Evolutionary conservation across 2,888 invertebrate genomes (phyloP).

Genomic region (Dioctria rufipes): DNA sequence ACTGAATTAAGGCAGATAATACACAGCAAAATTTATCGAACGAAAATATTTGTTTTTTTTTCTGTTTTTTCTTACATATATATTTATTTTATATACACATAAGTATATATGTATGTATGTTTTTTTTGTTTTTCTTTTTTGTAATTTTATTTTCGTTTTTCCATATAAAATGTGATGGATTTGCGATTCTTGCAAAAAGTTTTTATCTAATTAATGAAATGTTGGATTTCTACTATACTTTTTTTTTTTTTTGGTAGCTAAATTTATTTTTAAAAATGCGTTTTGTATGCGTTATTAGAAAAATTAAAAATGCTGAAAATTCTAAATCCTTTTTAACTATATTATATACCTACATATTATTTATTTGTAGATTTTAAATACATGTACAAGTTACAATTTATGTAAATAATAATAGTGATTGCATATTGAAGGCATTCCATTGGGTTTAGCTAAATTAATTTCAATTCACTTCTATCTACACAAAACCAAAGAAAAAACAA

Average conservation of each 20-base stretch:
- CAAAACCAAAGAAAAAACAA: background rate
- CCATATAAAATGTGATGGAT: conserved; percentile 22
- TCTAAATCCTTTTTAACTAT: background rate
- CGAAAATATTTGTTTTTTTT: conserved; percentile 23
- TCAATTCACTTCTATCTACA: conserved; percentile 6
- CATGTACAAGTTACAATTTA: conserved; percentile 14
- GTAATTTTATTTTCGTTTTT: conserved; percentile 15
- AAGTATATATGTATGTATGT: no score
- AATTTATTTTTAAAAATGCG: background rate
- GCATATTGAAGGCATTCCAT: conserved; percentile 31
- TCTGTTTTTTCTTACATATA: conserved; percentile 7
- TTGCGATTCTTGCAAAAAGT: background rate
- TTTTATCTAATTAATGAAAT: background rate
- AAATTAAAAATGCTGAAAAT: conserved; percentile 12
- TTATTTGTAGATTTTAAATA: conserved; percentile 12
- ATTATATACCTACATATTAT: no score
- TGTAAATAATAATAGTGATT: conserved; percentile 25
- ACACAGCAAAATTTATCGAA: conserved; percentile 50
- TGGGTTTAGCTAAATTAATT: background rate
- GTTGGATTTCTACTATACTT: background rate
- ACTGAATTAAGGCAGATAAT: conserved; percentile 55
- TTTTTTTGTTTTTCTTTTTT: conserved; percentile 26
- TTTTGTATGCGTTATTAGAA: background rate
- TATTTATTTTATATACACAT: no score
- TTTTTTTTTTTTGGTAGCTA: background rate